Evolutionary conservation across 2,888 invertebrate species (phyloP).

Genomic region (Eurois occulta): DNA sequence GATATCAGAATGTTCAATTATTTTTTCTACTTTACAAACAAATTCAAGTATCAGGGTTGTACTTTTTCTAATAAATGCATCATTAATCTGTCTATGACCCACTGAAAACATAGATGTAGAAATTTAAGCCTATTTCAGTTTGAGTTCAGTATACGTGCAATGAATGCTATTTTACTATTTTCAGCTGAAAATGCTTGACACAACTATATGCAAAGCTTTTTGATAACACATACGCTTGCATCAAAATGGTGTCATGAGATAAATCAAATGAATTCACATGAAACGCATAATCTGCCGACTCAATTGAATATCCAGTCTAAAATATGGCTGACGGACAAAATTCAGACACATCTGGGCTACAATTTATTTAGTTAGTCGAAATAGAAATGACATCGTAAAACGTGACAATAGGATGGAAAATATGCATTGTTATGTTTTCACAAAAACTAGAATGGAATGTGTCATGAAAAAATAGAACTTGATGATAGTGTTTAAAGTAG

Average conservation of each 20-base stretch:
- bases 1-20: background rate
- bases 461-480: background rate
- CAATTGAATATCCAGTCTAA: slow-evolving; percentile 47
- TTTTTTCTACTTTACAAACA: background rate
- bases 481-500: background rate
- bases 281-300: slow-evolving; percentile 25
- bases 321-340: slow-evolving; percentile 46
- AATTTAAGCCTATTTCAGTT: background rate
- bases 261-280: slow-evolving; percentile 39
- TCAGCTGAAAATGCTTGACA: background rate
- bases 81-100: background rate
- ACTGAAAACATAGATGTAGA: background rate
- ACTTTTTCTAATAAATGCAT: background rate
- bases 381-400: slow-evolving; percentile 30
- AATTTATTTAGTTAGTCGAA: slow-evolving; percentile 29
- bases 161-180: background rate
- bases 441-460: slow-evolving; percentile 22
- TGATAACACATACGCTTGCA: slow-evolving; percentile 2
- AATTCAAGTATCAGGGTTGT: background rate
- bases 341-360: slow-evolving; percentile 22
- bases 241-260: slow-evolving; percentile 43
- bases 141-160: background rate
- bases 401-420: slow-evolving; percentile 22
- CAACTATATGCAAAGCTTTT: background rate
- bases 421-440: slow-evolving; percentile 2